Evolutionary conservation across 1,140 invertebrate species (phyloP).

Genomic region (Drosophila melanica): DNA sequence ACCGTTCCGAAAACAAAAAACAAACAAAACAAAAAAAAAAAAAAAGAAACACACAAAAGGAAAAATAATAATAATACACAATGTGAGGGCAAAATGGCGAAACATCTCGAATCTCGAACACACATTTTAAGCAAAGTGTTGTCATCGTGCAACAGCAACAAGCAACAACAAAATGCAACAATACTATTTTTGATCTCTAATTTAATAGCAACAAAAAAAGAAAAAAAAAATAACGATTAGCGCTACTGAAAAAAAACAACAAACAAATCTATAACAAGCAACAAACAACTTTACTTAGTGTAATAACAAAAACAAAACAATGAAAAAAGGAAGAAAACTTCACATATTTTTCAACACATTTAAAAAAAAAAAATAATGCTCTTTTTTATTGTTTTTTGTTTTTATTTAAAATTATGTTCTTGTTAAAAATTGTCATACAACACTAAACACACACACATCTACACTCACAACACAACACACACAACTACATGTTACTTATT

Average conservation of each 20-base stretch:
- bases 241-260: constrained; percentile 58
- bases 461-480: constrained; percentile 19
- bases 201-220: constrained; percentile 53
- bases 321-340: constrained; percentile 10
- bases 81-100: constrained; percentile 12
- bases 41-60: neutral
- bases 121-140: constrained; percentile 48
- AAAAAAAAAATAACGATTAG: constrained; percentile 62
- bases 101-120: constrained; percentile 22
- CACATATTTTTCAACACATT: constrained; percentile 54
- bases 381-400: constrained; percentile 54
- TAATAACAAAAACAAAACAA: constrained; percentile 38
- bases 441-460: constrained; percentile 19
- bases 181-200: constrained; percentile 81
- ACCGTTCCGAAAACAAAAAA: neutral
- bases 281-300: constrained; percentile 56
- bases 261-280: constrained; percentile 42
- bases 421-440: constrained; percentile 59
- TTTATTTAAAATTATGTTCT: constrained; percentile 58
- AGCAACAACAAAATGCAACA: constrained; percentile 69
- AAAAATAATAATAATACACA: no score
- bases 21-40: constrained; percentile 1
- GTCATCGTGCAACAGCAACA: constrained; percentile 49
- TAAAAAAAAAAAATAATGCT: constrained; percentile 33
- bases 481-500: constrained; percentile 71